Evolutionary conservation across 2,888 invertebrate species (phyloP).

Genomic region (Perizoma affinitatum): DNA sequence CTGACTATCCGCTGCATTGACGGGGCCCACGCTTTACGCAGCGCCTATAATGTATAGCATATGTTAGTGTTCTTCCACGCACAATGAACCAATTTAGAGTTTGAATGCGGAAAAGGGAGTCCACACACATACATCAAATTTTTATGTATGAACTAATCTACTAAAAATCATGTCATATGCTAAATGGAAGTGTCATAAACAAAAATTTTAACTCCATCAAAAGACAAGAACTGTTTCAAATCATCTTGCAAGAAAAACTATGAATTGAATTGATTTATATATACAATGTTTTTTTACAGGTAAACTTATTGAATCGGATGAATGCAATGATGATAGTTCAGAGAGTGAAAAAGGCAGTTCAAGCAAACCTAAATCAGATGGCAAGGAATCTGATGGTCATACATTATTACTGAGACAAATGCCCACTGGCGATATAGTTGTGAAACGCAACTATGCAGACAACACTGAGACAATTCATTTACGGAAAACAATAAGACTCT

Average conservation of each 20-base stretch:
- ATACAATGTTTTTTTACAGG: constrained; percentile 59
- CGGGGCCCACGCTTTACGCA: too few relatives aligned
- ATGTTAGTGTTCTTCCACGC: too few relatives aligned
- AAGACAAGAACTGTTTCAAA: too few relatives aligned
- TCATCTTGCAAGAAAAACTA: not conserved
- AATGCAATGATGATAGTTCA: constrained; percentile 83
- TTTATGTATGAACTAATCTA: too few relatives aligned
- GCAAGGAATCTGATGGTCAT: constrained; percentile 63
- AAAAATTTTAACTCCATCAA: too few relatives aligned
- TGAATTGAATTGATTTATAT: not conserved
- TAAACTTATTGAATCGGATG: constrained; percentile 85
- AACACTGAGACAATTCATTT: constrained; percentile 69
- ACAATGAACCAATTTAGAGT: too few relatives aligned
- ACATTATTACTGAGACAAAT: constrained; percentile 77
- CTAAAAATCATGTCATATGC: too few relatives aligned
- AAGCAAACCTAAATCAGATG: constrained; percentile 53
- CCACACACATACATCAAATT: too few relatives aligned
- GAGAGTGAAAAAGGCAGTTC: constrained; percentile 59
- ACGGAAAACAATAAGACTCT: constrained; percentile 74
- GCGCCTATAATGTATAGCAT: too few relatives aligned
- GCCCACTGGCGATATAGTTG: constrained; percentile 71
- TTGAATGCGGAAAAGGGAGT: too few relatives aligned
- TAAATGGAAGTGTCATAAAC: too few relatives aligned
- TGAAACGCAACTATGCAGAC: constrained; percentile 71
- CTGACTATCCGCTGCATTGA: too few relatives aligned